phyloP scores from a whole-genome alignment of 2,888 invertebrate species.

The Thera obeliscata region DNA sequence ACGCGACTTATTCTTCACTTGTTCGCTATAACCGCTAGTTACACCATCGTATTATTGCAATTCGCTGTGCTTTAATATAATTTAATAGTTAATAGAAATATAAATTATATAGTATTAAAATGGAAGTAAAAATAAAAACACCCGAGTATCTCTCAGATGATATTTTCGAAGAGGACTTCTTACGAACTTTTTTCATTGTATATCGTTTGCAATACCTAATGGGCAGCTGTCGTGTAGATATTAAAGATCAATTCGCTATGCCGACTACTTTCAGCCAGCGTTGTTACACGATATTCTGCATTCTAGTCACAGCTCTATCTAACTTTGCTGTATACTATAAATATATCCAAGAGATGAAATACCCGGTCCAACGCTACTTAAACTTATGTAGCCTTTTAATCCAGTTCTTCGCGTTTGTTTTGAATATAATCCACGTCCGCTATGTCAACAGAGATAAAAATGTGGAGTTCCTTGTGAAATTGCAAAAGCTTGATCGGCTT shows the following conservation, averaged over 20 bases:
- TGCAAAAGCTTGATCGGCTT: conserved; percentile 63
- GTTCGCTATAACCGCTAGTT: conserved; percentile 60
- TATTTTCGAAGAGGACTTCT: conserved; percentile 58
- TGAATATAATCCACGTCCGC: conserved; percentile 54
- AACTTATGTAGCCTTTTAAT: conserved; percentile 36
- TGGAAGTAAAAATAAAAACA: conserved; percentile 31
- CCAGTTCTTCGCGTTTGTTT: conserved; percentile 44
- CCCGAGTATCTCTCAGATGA: conserved; percentile 61
- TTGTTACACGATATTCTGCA: conserved; percentile 49
- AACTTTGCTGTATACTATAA: conserved; percentile 31
- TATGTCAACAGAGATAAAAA: conserved; percentile 58
- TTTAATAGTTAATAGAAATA: neutral
- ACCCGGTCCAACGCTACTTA: conserved; percentile 37
- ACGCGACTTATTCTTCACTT: conserved; percentile 55
- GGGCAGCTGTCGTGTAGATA: conserved; percentile 59
- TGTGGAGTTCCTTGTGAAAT: conserved; percentile 54
- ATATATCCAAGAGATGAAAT: conserved; percentile 33
- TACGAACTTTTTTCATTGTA: conserved; percentile 50
- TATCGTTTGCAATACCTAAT: conserved; percentile 53
- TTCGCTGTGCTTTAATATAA: conserved; percentile 53
- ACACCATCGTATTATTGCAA: conserved; percentile 65
- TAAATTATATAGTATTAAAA: neutral
- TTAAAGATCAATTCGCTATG: conserved; percentile 57
- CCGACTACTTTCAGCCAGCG: conserved; percentile 58
- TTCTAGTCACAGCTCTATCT: conserved; percentile 36